These are phyloP conservation scores for Drosophila suzukii DNA, from an alignment of 1,140 invertebrate species.

Conservation along the genomic window DNA sequence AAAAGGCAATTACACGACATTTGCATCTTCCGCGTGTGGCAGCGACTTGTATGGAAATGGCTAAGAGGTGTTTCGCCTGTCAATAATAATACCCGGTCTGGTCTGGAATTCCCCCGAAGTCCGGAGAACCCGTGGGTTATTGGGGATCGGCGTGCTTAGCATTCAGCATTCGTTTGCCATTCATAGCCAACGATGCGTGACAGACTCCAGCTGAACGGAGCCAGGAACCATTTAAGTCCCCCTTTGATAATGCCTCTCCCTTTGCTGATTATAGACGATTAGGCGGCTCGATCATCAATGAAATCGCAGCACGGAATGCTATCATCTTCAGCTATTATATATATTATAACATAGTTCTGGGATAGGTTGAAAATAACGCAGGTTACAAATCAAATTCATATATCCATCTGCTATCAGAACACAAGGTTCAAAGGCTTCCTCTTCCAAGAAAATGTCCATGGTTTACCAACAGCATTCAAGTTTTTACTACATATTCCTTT, in stretches of 20 bases:
- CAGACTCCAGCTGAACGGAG: conserved; percentile 12
- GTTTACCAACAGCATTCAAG: too few relatives aligned
- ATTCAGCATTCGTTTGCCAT: conserved; percentile 40
- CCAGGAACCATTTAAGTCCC: conserved; percentile 17
- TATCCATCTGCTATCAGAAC: too few relatives aligned
- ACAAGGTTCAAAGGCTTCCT: too few relatives aligned
- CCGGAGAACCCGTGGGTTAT: conserved; percentile 28
- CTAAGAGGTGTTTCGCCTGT: conserved; percentile 42
- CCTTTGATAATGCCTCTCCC: conserved; percentile 42
- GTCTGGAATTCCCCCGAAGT: conserved; percentile 45
- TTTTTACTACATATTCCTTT: too few relatives aligned
- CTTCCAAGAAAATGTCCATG: too few relatives aligned
- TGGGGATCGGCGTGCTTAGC: conserved; percentile 48
- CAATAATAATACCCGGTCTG: conserved; percentile 22
- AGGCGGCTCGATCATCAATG: conserved; percentile 62
- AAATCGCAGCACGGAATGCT: conserved; percentile 38
- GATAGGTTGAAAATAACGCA: too few relatives aligned
- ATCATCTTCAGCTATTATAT: background rate
- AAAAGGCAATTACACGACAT: conserved; percentile 56
- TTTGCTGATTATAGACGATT: conserved; percentile 63
- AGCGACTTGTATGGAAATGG: conserved; percentile 45
- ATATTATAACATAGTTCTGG: background rate
- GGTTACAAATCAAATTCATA: too few relatives aligned
- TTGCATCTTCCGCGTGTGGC: conserved; percentile 47
- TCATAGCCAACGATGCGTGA: conserved; percentile 41